A percentile compares a stretch with the other conserved stretches of the same genome.
These are phyloP conservation scores for Linnaemya tessellans DNA, from an alignment of 2,888 invertebrate species.

Conservation along the genomic window DNA sequence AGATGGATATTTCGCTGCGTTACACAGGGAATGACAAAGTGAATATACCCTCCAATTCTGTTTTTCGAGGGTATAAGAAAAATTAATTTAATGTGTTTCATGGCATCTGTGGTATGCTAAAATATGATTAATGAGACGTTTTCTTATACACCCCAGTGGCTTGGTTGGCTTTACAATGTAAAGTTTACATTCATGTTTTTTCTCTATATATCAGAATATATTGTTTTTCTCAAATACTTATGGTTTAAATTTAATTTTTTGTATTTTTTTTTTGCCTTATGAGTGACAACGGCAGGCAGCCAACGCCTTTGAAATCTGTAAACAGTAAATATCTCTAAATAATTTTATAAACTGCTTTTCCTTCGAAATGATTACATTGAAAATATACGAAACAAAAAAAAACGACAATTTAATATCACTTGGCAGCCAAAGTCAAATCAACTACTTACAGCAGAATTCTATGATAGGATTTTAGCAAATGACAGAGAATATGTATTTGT, in stretches of 20 bases:
- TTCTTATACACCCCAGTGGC: constrained; percentile 42
- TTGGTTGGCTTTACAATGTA: constrained; percentile 18
- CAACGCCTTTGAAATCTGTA: constrained; percentile 65
- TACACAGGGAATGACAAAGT: too few species aligned
- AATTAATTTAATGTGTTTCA: constrained; percentile 22
- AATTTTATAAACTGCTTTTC: constrained; percentile 25
- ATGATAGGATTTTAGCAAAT: constrained; percentile 32
- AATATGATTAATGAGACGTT: constrained; percentile 80
- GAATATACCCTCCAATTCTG: too few species aligned
- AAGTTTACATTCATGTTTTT: constrained; percentile 26
- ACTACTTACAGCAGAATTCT: constrained; percentile 24
- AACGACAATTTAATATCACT: constrained; percentile 67
- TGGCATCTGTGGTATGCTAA: constrained; percentile 62
- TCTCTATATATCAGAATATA: neutral
- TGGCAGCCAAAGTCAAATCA: constrained; percentile 62
- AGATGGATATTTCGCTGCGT: too few species aligned
- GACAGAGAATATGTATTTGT: constrained; percentile 32
- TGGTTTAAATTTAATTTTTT: constrained; percentile 5
- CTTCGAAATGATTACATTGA: constrained; percentile 26
- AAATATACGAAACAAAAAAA: constrained; percentile 68
- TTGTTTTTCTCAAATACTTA: constrained; percentile 9
- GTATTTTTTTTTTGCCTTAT: constrained; percentile 22
- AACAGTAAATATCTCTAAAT: constrained; percentile 57
- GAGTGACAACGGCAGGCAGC: constrained; percentile 67
- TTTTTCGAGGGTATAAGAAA: too few species aligned